Conservation (phyloP, 2,113 vertebrate species). For the Calypte anna region DNA sequence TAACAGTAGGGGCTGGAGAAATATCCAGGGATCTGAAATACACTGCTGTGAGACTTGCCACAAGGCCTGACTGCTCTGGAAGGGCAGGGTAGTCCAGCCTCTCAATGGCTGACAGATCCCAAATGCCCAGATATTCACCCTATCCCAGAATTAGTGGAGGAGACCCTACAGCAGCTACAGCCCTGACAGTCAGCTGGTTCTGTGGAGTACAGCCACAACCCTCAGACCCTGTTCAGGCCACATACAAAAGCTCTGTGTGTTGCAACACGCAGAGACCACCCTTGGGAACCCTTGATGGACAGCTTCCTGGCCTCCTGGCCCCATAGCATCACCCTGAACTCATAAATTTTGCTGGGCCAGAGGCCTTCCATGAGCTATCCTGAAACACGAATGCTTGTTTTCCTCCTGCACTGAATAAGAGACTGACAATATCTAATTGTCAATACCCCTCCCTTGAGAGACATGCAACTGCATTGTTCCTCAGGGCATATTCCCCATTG, state of each 20-base stretch:
- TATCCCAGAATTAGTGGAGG: background rate
- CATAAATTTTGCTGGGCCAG: slow-evolving; percentile 11
- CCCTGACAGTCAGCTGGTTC: slow-evolving; percentile 9
- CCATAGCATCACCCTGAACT: slow-evolving; percentile 16
- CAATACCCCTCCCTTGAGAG: slow-evolving; percentile 54
- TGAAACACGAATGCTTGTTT: background rate
- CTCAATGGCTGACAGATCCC: background rate
- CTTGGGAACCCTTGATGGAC: slow-evolving; percentile 23
- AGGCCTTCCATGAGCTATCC: slow-evolving; percentile 27
- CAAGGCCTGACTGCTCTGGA: background rate
- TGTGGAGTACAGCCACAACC: background rate
- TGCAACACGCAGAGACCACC: slow-evolving; percentile 29
- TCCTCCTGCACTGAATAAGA: background rate
- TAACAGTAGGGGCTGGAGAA: background rate
- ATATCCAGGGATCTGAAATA: background rate
- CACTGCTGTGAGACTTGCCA: background rate
- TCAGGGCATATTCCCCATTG: slow-evolving; percentile 46
- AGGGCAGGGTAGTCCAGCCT: background rate
- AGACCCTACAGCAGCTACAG: background rate
- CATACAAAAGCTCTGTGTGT: slow-evolving; percentile 34
- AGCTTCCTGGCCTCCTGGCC: background rate
- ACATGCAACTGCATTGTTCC: slow-evolving; percentile 32
- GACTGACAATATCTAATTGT: slow-evolving; percentile 59
- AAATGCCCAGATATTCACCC: background rate
- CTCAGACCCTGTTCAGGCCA: background rate